phyloP scores from a whole-genome alignment of 2,113 vertebrate genomes.

The Erythrocercus mccallii region DNA sequence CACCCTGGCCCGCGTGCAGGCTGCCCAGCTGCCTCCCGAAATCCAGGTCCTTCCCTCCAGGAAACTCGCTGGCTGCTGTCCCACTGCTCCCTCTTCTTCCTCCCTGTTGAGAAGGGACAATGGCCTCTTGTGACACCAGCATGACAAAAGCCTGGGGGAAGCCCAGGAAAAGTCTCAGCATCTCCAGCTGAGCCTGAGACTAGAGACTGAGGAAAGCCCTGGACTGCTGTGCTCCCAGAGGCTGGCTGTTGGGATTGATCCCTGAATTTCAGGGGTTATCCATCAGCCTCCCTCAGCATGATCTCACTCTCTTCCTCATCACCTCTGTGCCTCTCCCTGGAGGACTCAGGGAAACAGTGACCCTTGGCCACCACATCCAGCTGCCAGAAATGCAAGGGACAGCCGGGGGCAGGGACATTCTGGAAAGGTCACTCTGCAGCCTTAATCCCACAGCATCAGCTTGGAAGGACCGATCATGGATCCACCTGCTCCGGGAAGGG shows the following conservation, averaged over 20 bases:
- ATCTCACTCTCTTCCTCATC: not conserved
- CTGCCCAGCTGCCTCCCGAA: not conserved
- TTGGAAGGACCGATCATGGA: accelerated
- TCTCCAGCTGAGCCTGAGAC: not conserved
- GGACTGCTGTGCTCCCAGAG: not conserved
- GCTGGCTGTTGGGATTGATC: not conserved
- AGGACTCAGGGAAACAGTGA: accelerated
- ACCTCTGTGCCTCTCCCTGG: not conserved
- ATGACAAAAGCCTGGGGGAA: not conserved
- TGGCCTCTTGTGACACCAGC: not conserved
- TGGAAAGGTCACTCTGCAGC: not conserved
- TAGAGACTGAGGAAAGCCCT: not conserved
- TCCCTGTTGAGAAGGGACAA: not conserved
- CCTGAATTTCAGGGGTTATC: not conserved
- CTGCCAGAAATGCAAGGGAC: not conserved
- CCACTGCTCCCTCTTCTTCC: not conserved
- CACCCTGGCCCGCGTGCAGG: not conserved
- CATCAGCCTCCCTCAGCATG: not conserved
- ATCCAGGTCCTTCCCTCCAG: not conserved
- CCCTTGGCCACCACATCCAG: not conserved
- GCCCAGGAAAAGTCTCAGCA: not conserved
- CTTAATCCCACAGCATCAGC: not conserved
- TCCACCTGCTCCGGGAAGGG: not conserved
- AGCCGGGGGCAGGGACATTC: accelerated
- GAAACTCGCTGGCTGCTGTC: not conserved